Conservation (phyloP, 2,797 vertebrate genomes). For the Pampus argenteus region DNA sequence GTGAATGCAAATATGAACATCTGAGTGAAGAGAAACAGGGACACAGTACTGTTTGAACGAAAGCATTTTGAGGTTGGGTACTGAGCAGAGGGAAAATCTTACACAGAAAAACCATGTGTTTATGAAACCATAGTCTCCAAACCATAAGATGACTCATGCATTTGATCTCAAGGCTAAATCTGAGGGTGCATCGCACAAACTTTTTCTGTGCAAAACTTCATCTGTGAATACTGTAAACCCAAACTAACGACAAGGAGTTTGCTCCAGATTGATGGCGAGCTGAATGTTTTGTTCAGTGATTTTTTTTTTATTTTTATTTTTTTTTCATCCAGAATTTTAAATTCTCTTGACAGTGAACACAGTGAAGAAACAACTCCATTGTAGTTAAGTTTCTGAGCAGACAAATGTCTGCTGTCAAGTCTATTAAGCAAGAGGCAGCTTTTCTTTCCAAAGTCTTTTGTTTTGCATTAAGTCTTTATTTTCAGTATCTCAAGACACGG, state of each 20-base stretch:
- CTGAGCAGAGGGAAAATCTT: slow-evolving; percentile 62
- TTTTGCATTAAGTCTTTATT: slow-evolving; percentile 10
- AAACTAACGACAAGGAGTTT: slow-evolving; percentile 16
- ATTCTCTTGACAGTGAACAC: slow-evolving; percentile 11
- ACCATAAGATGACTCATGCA: slow-evolving; percentile 64
- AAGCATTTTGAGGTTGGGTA: slow-evolving; percentile 37
- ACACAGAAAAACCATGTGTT: slow-evolving; percentile 64
- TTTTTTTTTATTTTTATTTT: not conserved
- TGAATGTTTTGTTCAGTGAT: slow-evolving; percentile 5
- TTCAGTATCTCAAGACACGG: slow-evolving; percentile 34
- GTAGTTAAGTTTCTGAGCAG: slow-evolving; percentile 42
- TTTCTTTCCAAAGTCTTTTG: slow-evolving; percentile 7
- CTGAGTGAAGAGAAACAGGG: slow-evolving; percentile 15
- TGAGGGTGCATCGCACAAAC: slow-evolving; percentile 4
- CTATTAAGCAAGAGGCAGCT: slow-evolving; percentile 25
- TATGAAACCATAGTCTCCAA: slow-evolving; percentile 49
- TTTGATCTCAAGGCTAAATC: slow-evolving; percentile 32
- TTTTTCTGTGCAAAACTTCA: slow-evolving; percentile 10
- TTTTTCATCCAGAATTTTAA: slow-evolving; percentile 3
- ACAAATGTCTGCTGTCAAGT: slow-evolving; percentile 22
- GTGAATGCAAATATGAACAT: not conserved
- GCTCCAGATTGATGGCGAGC: slow-evolving; percentile 35
- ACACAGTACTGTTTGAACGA: not conserved
- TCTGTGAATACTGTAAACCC: slow-evolving; percentile 19
- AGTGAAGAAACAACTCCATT: not conserved